Conservation (phyloP, 2,113 vertebrate genomes). For the Equus quagga region DNA sequence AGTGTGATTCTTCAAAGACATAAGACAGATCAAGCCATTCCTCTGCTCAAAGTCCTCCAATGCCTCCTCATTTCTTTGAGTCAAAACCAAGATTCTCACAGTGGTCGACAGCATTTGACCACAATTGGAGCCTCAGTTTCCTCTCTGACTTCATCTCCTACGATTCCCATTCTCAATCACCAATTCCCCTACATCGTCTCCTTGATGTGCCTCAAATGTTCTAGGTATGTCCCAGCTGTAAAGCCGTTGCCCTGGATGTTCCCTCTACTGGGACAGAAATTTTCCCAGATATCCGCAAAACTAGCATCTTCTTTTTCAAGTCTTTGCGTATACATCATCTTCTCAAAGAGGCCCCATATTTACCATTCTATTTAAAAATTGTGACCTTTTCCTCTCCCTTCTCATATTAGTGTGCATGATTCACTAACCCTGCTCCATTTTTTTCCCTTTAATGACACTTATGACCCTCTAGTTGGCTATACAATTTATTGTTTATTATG, state of each 20-base stretch:
- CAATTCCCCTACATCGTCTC: background rate
- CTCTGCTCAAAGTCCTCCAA: background rate
- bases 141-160: background rate
- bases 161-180: background rate
- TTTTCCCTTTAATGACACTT: background rate
- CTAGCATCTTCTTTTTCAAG: background rate
- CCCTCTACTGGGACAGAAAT: background rate
- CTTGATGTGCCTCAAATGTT: background rate
- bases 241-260: background rate
- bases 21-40: background rate
- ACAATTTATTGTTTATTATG: background rate
- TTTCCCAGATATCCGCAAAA: background rate
- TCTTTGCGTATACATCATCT: background rate
- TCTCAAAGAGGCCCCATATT: background rate
- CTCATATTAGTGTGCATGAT: background rate
- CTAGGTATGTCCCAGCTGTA: background rate
- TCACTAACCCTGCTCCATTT: background rate
- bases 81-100: background rate
- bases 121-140: background rate
- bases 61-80: background rate
- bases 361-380: background rate
- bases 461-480: background rate
- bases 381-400: background rate
- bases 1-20: background rate
- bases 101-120: background rate